Conservation (phyloP, 2,797 vertebrate species). For the Esox lucius region DNA sequence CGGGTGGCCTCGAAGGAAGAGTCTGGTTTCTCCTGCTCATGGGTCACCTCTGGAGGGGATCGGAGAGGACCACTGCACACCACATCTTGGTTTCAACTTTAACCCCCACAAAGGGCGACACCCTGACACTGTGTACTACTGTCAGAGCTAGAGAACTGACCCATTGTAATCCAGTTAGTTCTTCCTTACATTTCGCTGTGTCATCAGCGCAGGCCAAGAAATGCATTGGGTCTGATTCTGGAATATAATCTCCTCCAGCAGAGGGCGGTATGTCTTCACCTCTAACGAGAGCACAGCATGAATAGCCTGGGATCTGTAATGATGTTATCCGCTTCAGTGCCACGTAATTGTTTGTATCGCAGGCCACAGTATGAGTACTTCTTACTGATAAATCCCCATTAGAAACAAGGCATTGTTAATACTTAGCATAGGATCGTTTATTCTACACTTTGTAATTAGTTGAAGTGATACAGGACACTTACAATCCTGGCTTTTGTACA, state of each 20-base stretch:
- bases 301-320: no score
- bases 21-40: slow-evolving; percentile 92
- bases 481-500: slow-evolving; percentile 52
- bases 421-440: slow-evolving; percentile 51
- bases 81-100: background rate
- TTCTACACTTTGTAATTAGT: slow-evolving; percentile 64
- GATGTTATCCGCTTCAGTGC: background rate
- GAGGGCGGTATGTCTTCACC: background rate
- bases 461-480: slow-evolving; percentile 56
- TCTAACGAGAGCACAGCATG: background rate
- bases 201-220: no score
- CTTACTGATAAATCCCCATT: background rate
- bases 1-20: slow-evolving; percentile 97
- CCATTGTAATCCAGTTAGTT: no score
- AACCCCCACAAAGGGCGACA: no score
- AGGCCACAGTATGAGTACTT: background rate
- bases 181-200: no score
- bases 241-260: no score
- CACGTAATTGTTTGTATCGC: background rate
- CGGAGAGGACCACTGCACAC: background rate
- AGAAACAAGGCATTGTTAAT: slow-evolving; percentile 19
- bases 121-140: no score
- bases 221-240: no score
- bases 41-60: slow-evolving; percentile 75
- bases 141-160: no score